Evolutionary conservation across 2,113 vertebrate genomes (phyloP).

Genomic region (Eudorcas thomsonii): DNA sequence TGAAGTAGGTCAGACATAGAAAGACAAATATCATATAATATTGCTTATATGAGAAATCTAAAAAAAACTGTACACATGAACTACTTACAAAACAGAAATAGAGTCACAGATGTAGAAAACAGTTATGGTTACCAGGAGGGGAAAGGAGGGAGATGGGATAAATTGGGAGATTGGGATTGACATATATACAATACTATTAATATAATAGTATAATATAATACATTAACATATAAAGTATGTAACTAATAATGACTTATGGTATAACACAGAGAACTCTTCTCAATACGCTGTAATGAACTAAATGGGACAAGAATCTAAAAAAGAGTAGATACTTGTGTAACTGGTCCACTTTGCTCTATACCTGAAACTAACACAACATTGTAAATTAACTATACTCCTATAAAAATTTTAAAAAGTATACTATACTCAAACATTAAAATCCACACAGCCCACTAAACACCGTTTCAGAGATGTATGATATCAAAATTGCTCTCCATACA

Average conservation of each 20-base stretch:
- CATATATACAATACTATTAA: background rate
- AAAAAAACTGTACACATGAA: background rate
- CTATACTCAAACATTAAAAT: background rate
- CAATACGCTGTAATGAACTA: background rate
- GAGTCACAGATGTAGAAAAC: background rate
- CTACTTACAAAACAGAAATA: background rate
- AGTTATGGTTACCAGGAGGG: background rate
- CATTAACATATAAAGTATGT: background rate
- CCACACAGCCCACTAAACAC: background rate
- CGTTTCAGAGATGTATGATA: background rate
- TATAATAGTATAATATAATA: background rate
- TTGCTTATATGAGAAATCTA: background rate
- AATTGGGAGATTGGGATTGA: background rate
- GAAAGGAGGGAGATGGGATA: background rate
- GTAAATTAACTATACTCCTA: background rate
- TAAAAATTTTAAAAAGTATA: background rate
- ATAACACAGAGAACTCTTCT: background rate
- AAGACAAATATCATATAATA: background rate
- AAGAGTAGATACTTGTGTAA: background rate
- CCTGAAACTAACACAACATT: background rate
- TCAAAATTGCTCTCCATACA: background rate
- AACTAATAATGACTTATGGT: background rate
- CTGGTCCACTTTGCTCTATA: background rate
- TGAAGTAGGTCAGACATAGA: background rate
- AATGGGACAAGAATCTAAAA: background rate